A percentile compares a stretch with the other conserved stretches of the same genome.
These are phyloP conservation scores for Macrosteles quadrilineatus DNA, from an alignment of 1,140 invertebrate genomes.

Conservation along the genomic window DNA sequence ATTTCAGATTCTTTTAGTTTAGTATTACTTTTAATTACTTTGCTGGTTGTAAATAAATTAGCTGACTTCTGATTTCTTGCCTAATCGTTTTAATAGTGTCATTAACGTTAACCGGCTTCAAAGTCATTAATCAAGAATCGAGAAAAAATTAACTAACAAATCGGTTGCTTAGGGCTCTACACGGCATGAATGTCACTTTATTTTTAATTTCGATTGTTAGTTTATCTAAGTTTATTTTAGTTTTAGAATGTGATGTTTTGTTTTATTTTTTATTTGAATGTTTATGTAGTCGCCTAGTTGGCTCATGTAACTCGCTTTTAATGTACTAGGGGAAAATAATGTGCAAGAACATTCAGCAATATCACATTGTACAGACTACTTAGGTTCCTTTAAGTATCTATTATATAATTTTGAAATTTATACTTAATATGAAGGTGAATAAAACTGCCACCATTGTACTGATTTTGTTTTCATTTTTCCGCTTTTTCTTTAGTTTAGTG, in stretches of 20 bases:
- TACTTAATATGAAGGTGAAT: slow-evolving; percentile 32
- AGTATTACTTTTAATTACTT: slow-evolving; percentile 8
- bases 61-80: slow-evolving; percentile 11
- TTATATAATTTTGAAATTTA: slow-evolving; percentile 33
- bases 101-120: slow-evolving; percentile 19
- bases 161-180: slow-evolving; percentile 17
- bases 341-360: slow-evolving; percentile 15
- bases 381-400: slow-evolving; percentile 34
- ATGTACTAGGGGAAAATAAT: slow-evolving; percentile 17
- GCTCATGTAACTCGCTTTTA: slow-evolving; percentile 20
- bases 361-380: slow-evolving; percentile 19
- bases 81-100: slow-evolving; percentile 8
- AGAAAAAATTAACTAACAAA: background rate
- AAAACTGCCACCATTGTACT: slow-evolving; percentile 33
- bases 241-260: slow-evolving; percentile 24
- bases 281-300: slow-evolving; percentile 22
- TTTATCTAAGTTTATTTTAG: slow-evolving; percentile 23
- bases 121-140: background rate
- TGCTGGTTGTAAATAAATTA: slow-evolving; percentile 20
- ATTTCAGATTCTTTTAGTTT: background rate
- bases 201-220: slow-evolving; percentile 23
- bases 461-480: slow-evolving; percentile 28
- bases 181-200: slow-evolving; percentile 15
- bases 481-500: slow-evolving; percentile 15
- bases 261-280: slow-evolving; percentile 27